These are phyloP conservation scores for Hirundichthys speculiger DNA, from an alignment of 2,113 vertebrate genomes.

Conservation along the genomic window DNA sequence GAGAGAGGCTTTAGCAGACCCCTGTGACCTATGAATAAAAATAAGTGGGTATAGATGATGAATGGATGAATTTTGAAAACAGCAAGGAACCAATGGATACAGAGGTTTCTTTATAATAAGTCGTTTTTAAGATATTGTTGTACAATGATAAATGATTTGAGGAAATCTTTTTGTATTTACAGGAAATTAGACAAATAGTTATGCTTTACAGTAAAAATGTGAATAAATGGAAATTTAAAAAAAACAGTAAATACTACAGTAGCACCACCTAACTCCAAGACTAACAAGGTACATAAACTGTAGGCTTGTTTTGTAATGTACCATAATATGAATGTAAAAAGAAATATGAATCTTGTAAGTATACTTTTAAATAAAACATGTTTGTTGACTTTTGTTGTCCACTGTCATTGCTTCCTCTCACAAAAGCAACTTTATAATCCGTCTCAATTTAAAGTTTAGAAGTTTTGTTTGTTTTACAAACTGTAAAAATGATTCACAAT, in stretches of 20 bases:
- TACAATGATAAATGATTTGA: conserved; percentile 14
- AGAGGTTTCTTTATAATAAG: too few species aligned
- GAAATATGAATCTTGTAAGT: conserved; percentile 53
- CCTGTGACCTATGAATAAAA: not conserved
- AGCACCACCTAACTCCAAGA: not conserved
- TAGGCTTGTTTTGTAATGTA: conserved; percentile 51
- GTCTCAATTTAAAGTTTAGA: too few species aligned
- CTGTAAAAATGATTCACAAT: too few species aligned
- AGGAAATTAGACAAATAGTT: conserved; percentile 10
- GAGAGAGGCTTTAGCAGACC: not conserved
- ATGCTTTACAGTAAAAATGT: conserved; percentile 13
- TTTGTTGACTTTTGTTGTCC: conserved; percentile 7
- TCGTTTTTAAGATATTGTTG: too few species aligned
- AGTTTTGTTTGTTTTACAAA: too few species aligned
- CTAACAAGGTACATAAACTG: conserved; percentile 38
- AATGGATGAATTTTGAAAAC: not conserved
- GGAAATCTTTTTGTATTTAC: conserved; percentile 24
- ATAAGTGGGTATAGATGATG: not conserved
- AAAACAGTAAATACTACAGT: not conserved
- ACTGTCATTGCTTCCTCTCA: not conserved
- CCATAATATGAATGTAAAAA: conserved; percentile 62
- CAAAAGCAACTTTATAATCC: not conserved
- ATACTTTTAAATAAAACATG: conserved; percentile 64
- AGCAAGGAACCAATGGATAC: too few species aligned
- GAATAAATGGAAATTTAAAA: conserved; percentile 14